Evolutionary conservation across 2,888 invertebrate genomes (phyloP), one percentile per base, ranked within the genome.

Genomic region (Muscina levida): DNA sequence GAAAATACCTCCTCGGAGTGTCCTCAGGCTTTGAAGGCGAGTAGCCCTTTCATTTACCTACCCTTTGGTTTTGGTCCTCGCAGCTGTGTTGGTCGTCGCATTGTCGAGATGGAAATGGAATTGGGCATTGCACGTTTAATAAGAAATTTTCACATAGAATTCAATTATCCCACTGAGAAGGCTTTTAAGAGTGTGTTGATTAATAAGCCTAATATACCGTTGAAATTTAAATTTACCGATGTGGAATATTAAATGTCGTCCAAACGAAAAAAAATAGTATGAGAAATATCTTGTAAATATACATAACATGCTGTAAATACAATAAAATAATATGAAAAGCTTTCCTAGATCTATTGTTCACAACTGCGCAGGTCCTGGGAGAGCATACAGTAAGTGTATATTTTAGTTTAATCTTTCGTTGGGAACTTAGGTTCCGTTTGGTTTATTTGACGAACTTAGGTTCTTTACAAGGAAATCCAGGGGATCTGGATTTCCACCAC

Each of bases 11-110:
- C n/a, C n/a, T n/a, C n/a, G n/a, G 75, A 70, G 26, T 77, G 68
- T 37, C 67, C 79, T 0, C 31, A 59, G 0, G 65, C 82, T 0
- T 74, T 84, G 42, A 72, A 79, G 11, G 65, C 84, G 1, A 82
- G 83, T 17, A 71, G 83, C 82, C 85, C 85, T 2, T 87, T 87
- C 71, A 19, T 82, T 31, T 85, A 84, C 77, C 87, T 93, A 77
- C 94, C 94, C 0, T 94, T 94, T 86, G 94, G 94, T 1, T 93
- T 93, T 85, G 94, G 94, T 0, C 91, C 93, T 0, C 91, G 94
- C 78, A 92, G 92, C 73, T 94, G 94, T 86, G 92, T 94, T 81
- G 95, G 95, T 1, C 91, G 93, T 85, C 90, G 95, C 85, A 93
- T 95, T 82, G 95, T 95, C 0, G 94, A 94, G 85, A 90, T 95